These are phyloP conservation scores for Dolichoris vasculosae DNA, from an alignment of 1,140 invertebrate species.

Conservation along the genomic window DNA sequence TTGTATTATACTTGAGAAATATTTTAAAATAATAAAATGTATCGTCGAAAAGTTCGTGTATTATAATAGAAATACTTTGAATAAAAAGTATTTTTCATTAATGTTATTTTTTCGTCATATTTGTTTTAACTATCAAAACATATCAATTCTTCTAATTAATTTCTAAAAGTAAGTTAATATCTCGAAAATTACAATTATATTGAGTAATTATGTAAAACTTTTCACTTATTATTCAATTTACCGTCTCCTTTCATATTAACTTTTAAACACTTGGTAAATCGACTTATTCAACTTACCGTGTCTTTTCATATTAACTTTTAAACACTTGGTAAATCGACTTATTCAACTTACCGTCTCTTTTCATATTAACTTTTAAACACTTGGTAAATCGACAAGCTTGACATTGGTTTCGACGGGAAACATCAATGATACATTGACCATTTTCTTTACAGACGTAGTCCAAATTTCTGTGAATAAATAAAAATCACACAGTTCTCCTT, in stretches of 20 bases:
- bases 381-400: conserved; percentile 95
- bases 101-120: too few species aligned
- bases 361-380: conserved; percentile 95
- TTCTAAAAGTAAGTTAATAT: too few species aligned
- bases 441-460: conserved; percentile 96
- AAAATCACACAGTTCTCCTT: background rate
- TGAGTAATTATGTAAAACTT: background rate
- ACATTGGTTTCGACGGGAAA: conserved; percentile 94
- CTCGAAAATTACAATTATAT: background rate
- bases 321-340: conserved; percentile 91
- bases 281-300: conserved; percentile 85
- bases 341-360: conserved; percentile 87
- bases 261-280: conserved; percentile 92
- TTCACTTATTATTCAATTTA: conserved; percentile 71
- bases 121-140: too few species aligned
- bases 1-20: too few species aligned
- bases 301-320: conserved; percentile 95
- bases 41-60: too few species aligned
- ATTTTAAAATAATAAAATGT: too few species aligned
- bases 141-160: too few species aligned
- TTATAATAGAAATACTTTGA: too few species aligned
- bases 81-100: too few species aligned
- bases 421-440: conserved; percentile 91
- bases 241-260: conserved; percentile 97
- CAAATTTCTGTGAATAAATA: conserved; percentile 79